Evolutionary conservation across 2,888 invertebrate genomes (phyloP).

Genomic region (Zhuqinia jingwanae): DNA sequence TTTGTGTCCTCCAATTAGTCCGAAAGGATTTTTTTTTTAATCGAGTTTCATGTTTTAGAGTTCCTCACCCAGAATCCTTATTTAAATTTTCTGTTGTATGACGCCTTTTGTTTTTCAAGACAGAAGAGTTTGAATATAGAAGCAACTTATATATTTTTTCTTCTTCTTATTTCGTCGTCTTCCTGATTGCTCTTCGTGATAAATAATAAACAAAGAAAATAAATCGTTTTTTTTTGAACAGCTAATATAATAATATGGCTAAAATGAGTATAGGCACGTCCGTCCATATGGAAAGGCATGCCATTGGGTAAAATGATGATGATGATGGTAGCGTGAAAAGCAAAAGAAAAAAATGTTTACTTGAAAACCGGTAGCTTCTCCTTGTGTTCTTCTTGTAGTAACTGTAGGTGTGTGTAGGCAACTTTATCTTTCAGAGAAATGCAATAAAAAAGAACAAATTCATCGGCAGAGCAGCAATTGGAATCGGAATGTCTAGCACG

Average conservation of each 20-base stretch:
- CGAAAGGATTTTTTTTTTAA: no score
- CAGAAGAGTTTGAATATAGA: no score
- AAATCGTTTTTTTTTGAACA: conserved; percentile 29
- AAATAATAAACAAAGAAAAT: conserved; percentile 46
- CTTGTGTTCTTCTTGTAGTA: not conserved
- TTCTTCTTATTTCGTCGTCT: no score
- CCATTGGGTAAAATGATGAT: not conserved
- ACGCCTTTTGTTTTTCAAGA: no score
- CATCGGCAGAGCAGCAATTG: conserved; percentile 20
- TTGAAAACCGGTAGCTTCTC: conserved; percentile 42
- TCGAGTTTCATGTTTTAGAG: no score
- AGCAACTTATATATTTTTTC: not conserved
- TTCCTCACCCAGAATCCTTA: no score
- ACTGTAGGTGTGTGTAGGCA: no score
- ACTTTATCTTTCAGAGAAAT: conserved; percentile 23
- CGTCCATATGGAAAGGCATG: not conserved
- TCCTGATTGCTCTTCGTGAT: conserved; percentile 36
- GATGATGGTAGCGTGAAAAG: not conserved
- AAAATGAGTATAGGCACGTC: not conserved
- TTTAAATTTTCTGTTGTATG: no score
- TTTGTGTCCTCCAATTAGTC: no score
- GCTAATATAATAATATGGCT: no score
- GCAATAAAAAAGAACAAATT: conserved; percentile 52
- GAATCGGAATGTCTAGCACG: not conserved
- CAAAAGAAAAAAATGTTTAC: not conserved